Evolutionary conservation across 2,113 vertebrate genomes (phyloP).

Genomic region (Lamprologus sp.): DNA sequence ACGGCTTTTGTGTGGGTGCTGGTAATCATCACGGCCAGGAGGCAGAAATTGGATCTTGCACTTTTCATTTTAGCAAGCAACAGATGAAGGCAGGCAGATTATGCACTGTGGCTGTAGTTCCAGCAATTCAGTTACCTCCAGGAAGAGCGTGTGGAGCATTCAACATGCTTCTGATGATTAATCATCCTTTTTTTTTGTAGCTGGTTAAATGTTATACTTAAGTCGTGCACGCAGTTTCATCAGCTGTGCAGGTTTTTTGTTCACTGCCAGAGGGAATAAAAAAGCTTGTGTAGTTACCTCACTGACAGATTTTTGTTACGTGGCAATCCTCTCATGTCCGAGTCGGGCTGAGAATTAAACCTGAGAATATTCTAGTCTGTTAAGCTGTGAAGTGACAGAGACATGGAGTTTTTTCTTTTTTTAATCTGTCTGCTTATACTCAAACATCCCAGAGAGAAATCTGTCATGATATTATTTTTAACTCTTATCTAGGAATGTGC

Average conservation of each 20-base stretch:
- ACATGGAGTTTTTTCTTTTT: background rate
- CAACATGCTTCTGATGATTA: background rate
- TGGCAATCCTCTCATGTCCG: background rate
- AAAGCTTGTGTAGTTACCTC: background rate
- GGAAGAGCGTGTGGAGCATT: background rate
- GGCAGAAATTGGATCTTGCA: constrained; percentile 9
- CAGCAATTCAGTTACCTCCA: background rate
- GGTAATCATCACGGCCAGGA: constrained; percentile 10
- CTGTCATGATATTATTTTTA: background rate
- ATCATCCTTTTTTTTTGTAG: background rate
- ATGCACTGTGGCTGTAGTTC: background rate
- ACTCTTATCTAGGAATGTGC: background rate
- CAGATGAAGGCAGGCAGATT: background rate
- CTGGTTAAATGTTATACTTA: background rate
- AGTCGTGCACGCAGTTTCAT: background rate
- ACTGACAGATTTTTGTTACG: background rate
- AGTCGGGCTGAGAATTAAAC: background rate
- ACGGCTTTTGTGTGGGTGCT: background rate
- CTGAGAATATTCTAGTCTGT: background rate
- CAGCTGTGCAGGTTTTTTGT: background rate
- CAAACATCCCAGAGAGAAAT: background rate
- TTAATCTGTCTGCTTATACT: background rate
- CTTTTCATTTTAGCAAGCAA: constrained; percentile 15
- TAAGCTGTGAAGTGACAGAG: background rate
- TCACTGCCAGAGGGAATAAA: background rate